Evolutionary conservation across 1,140 invertebrate genomes (phyloP).

Genomic region (Laupala kohalensis): DNA sequence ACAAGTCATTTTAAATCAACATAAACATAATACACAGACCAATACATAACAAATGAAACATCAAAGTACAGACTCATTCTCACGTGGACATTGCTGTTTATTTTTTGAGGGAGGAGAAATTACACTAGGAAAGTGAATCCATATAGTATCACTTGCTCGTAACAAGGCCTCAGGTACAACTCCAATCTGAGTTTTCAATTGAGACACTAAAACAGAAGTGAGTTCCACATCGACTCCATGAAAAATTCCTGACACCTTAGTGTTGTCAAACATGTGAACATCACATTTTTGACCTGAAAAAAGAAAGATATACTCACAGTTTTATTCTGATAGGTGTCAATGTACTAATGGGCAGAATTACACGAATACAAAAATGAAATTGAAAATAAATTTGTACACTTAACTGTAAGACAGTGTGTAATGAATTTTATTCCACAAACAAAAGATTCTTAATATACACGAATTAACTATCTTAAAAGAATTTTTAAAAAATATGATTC

Average conservation of each 20-base stretch:
- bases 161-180: conserved; percentile 29
- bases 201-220: conserved; percentile 27
- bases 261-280: conserved; percentile 30
- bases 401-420: conserved; percentile 1
- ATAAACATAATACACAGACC: no score
- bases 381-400: neutral
- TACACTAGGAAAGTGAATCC: conserved; percentile 9
- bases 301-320: neutral
- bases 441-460: conserved; percentile 3
- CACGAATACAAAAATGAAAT: neutral
- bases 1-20: no score
- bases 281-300: conserved; percentile 26
- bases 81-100: no score
- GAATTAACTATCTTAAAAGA: no score
- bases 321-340: neutral
- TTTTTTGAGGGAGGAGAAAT: no score
- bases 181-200: conserved; percentile 29
- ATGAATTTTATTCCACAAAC: conserved; percentile 3
- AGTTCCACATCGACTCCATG: conserved; percentile 28
- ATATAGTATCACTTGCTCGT: conserved; percentile 27
- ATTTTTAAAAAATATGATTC: conserved; percentile 7
- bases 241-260: conserved; percentile 28
- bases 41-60: no score
- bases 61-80: no score
- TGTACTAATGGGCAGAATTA: neutral